phyloP scores from a whole-genome alignment of 1,140 invertebrate species.

The Contarinia nasturtii region DNA sequence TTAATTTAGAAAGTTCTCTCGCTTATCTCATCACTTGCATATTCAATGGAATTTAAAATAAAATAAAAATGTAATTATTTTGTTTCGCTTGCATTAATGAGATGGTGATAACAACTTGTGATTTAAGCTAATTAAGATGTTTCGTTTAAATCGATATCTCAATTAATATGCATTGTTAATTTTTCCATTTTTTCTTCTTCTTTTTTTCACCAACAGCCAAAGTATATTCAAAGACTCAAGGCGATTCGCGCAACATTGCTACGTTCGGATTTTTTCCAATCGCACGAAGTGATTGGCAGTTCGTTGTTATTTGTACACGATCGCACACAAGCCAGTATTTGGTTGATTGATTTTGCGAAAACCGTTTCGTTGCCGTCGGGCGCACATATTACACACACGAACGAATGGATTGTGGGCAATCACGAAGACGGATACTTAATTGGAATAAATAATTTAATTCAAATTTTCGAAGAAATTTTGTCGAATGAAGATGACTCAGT shows the following conservation, averaged over 20 bases:
- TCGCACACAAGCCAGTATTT: conserved; percentile 64
- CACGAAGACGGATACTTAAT: conserved; percentile 95
- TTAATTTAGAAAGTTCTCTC: background rate
- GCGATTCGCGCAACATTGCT: conserved; percentile 63
- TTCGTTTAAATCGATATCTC: too few species aligned
- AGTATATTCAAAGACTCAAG: conserved; percentile 68
- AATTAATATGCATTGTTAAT: background rate
- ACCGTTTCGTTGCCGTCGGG: conserved; percentile 63
- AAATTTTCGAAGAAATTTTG: conserved; percentile 48
- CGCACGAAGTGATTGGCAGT: conserved; percentile 92
- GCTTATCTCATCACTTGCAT: too few species aligned
- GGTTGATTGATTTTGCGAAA: conserved; percentile 98
- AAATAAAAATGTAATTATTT: background rate
- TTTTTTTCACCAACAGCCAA: conserved; percentile 52
- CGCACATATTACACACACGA: conserved; percentile 57
- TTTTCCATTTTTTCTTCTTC: conserved; percentile 6
- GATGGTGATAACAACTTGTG: too few species aligned
- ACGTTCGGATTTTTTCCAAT: conserved; percentile 70
- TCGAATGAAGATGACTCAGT: background rate
- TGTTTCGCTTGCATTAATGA: too few species aligned
- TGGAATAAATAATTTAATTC: conserved; percentile 85
- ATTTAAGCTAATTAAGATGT: too few species aligned
- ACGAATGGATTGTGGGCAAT: conserved; percentile 86
- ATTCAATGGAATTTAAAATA: background rate
- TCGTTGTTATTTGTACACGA: conserved; percentile 94